phyloP scores from a whole-genome alignment of 2,888 invertebrate species.

The Sminthurides aquaticus region DNA sequence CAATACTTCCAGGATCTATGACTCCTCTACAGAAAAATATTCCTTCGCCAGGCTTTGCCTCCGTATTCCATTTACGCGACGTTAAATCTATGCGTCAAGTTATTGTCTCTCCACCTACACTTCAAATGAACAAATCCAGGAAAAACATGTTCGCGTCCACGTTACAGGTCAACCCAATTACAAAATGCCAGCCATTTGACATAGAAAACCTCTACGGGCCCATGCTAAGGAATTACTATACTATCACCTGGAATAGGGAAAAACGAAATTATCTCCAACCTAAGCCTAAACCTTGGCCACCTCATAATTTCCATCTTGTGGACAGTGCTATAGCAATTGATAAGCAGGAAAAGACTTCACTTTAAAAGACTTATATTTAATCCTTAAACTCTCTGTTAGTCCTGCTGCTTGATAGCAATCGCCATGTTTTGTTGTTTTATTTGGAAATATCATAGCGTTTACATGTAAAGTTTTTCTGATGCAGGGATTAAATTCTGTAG shows the following conservation, averaged over 20 bases:
- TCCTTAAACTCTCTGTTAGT: too few species aligned
- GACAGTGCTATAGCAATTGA: constrained; percentile 2
- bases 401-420: too few species aligned
- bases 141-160: not conserved
- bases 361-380: too few species aligned
- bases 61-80: constrained; percentile 37
- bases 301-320: constrained; percentile 11
- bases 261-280: constrained; percentile 6
- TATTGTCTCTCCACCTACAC: constrained; percentile 4
- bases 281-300: constrained; percentile 6
- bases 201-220: constrained; percentile 6
- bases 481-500: too few species aligned
- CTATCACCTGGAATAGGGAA: constrained; percentile 13
- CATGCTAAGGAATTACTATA: constrained; percentile 1
- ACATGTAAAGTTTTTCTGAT: too few species aligned
- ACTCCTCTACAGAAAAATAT: constrained; percentile 33
- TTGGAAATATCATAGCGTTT: too few species aligned
- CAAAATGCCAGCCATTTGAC: not conserved
- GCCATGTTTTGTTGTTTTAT: too few species aligned
- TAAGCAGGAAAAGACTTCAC: too few species aligned
- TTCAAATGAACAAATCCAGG: not conserved
- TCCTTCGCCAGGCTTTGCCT: constrained; percentile 26
- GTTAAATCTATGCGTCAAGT: constrained; percentile 28
- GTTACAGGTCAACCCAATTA: not conserved
- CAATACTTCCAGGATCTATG: constrained; percentile 31